Conservation (phyloP, 2,797 vertebrate species). For the Graptemys geographica region DNA sequence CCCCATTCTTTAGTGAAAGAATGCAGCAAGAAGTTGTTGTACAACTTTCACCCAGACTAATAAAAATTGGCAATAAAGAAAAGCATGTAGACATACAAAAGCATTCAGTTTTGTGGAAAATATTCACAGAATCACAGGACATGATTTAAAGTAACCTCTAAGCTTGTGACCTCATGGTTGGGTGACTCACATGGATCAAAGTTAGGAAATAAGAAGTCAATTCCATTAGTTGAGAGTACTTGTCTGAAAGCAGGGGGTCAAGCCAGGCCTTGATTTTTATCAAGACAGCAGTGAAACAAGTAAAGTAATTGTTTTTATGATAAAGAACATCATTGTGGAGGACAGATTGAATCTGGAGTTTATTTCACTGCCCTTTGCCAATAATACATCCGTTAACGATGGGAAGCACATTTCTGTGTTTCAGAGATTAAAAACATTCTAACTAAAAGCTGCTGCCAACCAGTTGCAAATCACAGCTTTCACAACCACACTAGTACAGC, state of each 20-base stretch:
- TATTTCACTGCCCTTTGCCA: constrained; percentile 55
- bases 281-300: constrained; percentile 37
- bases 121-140: constrained; percentile 25
- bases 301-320: constrained; percentile 46
- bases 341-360: constrained; percentile 48
- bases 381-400: constrained; percentile 26
- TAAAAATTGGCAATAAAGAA: constrained; percentile 70
- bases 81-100: constrained; percentile 62
- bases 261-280: constrained; percentile 57
- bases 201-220: constrained; percentile 42
- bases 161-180: constrained; percentile 23
- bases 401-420: constrained; percentile 49
- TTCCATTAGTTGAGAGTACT: constrained; percentile 36
- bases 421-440: constrained; percentile 58
- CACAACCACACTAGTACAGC: constrained; percentile 20
- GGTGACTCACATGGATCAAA: constrained; percentile 47
- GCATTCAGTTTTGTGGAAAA: constrained; percentile 61
- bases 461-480: constrained; percentile 33
- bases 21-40: constrained; percentile 33
- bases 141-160: constrained; percentile 42
- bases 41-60: constrained; percentile 60
- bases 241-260: constrained; percentile 28
- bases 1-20: neutral
- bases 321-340: constrained; percentile 53
- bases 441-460: constrained; percentile 38